Evolutionary conservation across 1,140 invertebrate species (phyloP).

Genomic region (Tachypleus tridentatus): DNA sequence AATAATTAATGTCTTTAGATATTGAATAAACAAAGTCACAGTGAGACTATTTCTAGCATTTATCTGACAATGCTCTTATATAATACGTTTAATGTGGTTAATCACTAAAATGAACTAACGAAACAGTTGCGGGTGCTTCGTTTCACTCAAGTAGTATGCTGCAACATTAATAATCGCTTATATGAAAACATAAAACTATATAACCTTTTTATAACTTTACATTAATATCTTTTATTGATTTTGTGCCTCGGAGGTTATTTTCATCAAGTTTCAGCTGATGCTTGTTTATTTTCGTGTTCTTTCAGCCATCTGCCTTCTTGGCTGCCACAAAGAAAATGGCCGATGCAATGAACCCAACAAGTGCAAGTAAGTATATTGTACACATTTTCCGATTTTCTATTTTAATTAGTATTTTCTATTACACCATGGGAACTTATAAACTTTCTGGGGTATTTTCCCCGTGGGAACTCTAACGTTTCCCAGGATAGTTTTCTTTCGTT

Average conservation of each 20-base stretch:
- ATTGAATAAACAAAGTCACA: too few species aligned
- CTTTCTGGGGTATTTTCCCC: not conserved
- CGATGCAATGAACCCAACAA: conserved; percentile 80
- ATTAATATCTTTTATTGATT: not conserved
- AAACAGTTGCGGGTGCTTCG: conserved; percentile 7
- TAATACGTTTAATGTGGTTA: too few species aligned
- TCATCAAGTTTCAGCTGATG: not conserved
- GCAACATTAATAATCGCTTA: not conserved
- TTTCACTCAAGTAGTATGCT: not conserved
- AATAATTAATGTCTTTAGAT: too few species aligned
- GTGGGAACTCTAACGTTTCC: not conserved
- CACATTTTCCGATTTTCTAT: not conserved
- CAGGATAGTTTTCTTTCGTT: not conserved
- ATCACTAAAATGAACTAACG: too few species aligned
- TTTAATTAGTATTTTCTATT: too few species aligned
- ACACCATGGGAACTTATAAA: not conserved
- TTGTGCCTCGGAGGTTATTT: not conserved
- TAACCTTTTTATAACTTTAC: not conserved
- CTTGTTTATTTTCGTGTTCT: conserved; percentile 14
- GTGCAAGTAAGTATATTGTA: conserved; percentile 61
- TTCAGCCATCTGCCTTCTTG: conserved; percentile 57
- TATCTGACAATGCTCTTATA: too few species aligned
- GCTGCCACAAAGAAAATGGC: conserved; percentile 71
- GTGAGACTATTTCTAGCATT: too few species aligned
- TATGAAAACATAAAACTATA: not conserved